These are phyloP conservation scores for Boloria selene DNA, from an alignment of 2,888 invertebrate genomes.

Conservation along the genomic window DNA sequence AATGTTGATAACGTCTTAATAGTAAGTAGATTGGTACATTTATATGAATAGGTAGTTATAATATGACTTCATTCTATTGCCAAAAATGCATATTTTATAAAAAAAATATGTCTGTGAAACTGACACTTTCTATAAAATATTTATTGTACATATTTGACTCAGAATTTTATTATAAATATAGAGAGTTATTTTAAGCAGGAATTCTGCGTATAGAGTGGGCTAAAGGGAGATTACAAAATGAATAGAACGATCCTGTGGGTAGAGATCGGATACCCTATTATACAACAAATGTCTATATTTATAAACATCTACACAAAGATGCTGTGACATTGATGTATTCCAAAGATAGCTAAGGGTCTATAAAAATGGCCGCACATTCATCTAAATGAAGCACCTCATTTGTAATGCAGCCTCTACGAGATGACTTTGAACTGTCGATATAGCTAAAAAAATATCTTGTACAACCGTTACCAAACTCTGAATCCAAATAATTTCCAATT, in stretches of 20 bases:
- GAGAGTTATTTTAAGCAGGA: background rate
- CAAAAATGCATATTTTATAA: no score
- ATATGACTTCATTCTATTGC: no score
- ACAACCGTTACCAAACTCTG: no score
- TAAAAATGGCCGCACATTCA: conserved; percentile 11
- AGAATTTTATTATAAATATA: background rate
- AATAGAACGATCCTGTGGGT: conserved; percentile 32
- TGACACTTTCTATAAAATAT: no score
- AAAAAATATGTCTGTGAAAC: no score
- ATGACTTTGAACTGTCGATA: background rate
- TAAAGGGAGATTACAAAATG: conserved; percentile 14
- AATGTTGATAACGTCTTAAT: no score
- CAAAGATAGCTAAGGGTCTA: conserved; percentile 23
- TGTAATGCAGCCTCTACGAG: background rate
- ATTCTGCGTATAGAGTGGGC: conserved; percentile 9
- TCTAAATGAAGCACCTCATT: conserved; percentile 9
- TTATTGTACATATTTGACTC: no score
- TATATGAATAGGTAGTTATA: no score
- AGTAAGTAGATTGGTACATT: no score
- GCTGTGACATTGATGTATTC: conserved; percentile 29
- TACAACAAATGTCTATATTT: conserved; percentile 31
- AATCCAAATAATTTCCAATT: no score
- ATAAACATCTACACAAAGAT: conserved; percentile 18
- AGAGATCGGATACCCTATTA: conserved; percentile 30
- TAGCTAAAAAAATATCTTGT: no score